Percentiles rank a stretch among this genome's conserved stretches.
phyloP scores from a whole-genome alignment of 1,140 invertebrate genomes.

The Orchesella cincta region DNA sequence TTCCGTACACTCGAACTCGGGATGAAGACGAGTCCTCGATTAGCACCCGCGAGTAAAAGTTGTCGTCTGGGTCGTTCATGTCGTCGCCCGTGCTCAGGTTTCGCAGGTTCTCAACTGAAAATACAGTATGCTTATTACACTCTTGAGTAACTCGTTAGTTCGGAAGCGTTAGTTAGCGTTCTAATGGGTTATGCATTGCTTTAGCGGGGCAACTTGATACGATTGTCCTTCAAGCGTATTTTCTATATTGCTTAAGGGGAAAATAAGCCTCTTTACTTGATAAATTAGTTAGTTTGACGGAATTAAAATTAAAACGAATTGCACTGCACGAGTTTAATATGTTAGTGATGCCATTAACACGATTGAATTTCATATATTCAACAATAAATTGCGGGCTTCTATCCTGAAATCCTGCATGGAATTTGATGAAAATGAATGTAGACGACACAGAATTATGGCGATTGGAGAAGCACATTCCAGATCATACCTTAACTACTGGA shows the following conservation, averaged over 20 bases:
- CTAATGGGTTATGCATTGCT: not conserved
- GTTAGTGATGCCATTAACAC: too few species aligned
- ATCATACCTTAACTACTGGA: too few species aligned
- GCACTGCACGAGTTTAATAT: too few species aligned
- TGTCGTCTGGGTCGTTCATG: not conserved
- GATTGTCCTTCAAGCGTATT: too few species aligned
- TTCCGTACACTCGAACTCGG: not conserved
- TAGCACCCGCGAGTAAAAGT: not conserved
- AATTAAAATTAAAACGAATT: too few species aligned
- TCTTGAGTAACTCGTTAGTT: not conserved
- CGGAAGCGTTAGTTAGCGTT: not conserved
- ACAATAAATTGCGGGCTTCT: too few species aligned
- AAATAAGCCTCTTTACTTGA: not conserved
- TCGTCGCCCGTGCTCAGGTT: not conserved
- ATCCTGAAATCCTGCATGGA: too few species aligned
- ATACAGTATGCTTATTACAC: too few species aligned
- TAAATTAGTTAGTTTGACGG: not conserved
- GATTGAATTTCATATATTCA: too few species aligned
- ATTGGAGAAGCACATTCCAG: too few species aligned
- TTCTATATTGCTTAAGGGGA: too few species aligned
- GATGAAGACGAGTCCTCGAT: conserved; percentile 12
- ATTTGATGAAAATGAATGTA: not conserved
- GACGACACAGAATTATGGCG: not conserved
- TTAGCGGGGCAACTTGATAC: not conserved
- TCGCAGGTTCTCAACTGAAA: conserved; percentile 6